Percentiles rank a stretch among this genome's conserved stretches.
Evolutionary conservation across 2,797 vertebrate species (phyloP).

Genomic region (Hozukius guyotensis): DNA sequence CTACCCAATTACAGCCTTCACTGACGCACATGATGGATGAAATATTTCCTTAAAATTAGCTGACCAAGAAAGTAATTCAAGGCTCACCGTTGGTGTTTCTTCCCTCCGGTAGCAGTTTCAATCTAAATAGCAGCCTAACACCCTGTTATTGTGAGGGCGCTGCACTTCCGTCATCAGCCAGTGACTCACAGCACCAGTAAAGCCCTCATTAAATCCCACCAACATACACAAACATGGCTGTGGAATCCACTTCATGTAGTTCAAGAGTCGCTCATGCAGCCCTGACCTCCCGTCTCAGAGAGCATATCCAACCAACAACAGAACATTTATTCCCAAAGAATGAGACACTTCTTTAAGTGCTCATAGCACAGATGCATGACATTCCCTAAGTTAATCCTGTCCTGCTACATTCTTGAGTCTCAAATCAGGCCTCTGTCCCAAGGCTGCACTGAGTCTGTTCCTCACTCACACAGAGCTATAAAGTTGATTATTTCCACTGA

Average conservation of each 20-base stretch:
- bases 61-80: constrained; percentile 14
- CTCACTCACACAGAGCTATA: not conserved
- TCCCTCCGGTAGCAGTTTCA: constrained; percentile 36
- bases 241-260: constrained; percentile 44
- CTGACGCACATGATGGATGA: constrained; percentile 16
- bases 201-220: constrained; percentile 68
- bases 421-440: constrained; percentile 25
- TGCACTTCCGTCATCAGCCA: constrained; percentile 58
- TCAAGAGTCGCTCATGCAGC: constrained; percentile 1
- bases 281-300: constrained; percentile 10
- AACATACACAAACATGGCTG: constrained; percentile 67
- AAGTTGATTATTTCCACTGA: not conserved
- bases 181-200: constrained; percentile 61
- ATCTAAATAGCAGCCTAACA: constrained; percentile 56
- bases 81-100: not conserved
- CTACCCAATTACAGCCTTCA: not conserved
- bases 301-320: constrained; percentile 27
- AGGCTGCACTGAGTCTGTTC: not conserved
- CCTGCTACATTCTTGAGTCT: constrained; percentile 2
- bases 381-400: constrained; percentile 45
- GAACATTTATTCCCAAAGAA: constrained; percentile 56
- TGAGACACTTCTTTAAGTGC: constrained; percentile 44
- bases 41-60: constrained; percentile 14
- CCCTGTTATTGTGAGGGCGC: constrained; percentile 67
- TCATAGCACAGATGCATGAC: constrained; percentile 42